These are phyloP conservation scores for Eustalomyia histrio DNA, from an alignment of 2,888 invertebrate species.

Conservation along the genomic window DNA sequence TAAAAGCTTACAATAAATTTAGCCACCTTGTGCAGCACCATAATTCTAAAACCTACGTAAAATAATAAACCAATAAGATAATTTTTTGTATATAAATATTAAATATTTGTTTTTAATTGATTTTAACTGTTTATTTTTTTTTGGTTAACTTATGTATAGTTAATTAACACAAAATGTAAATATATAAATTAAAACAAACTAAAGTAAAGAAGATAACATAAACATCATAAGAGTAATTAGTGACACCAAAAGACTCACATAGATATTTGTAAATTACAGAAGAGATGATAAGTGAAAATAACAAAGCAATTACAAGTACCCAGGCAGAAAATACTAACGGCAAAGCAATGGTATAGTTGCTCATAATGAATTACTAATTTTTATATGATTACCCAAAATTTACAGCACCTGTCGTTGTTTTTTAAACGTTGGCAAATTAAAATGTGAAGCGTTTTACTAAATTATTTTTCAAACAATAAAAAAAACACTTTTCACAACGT, in stretches of 20 bases:
- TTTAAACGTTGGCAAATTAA: too few relatives aligned
- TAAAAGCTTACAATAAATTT: too few relatives aligned
- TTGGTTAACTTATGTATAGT: constrained; percentile 22
- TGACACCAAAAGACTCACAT: neutral
- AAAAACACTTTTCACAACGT: too few relatives aligned
- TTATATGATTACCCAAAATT: too few relatives aligned
- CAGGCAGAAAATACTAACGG: too few relatives aligned
- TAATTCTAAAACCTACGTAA: neutral
- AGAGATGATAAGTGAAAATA: neutral
- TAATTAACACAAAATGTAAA: constrained; percentile 51
- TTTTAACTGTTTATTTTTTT: constrained; percentile 25
- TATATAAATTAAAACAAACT: constrained; percentile 24
- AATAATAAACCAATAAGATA: constrained; percentile 5
- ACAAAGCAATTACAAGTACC: too few relatives aligned
- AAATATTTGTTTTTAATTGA: constrained; percentile 28
- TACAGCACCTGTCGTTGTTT: too few relatives aligned
- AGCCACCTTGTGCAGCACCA: too few relatives aligned
- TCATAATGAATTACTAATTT: too few relatives aligned
- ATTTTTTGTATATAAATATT: constrained; percentile 49
- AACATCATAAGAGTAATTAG: constrained; percentile 4
- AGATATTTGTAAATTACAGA: neutral
- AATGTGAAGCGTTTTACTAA: too few relatives aligned
- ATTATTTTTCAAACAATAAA: too few relatives aligned
- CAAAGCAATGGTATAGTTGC: too few relatives aligned
- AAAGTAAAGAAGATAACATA: constrained; percentile 16